Base-by-base conservation (phyloP, 2,113 vertebrate genomes). In the Pomatostomus ruficeps region DNA sequence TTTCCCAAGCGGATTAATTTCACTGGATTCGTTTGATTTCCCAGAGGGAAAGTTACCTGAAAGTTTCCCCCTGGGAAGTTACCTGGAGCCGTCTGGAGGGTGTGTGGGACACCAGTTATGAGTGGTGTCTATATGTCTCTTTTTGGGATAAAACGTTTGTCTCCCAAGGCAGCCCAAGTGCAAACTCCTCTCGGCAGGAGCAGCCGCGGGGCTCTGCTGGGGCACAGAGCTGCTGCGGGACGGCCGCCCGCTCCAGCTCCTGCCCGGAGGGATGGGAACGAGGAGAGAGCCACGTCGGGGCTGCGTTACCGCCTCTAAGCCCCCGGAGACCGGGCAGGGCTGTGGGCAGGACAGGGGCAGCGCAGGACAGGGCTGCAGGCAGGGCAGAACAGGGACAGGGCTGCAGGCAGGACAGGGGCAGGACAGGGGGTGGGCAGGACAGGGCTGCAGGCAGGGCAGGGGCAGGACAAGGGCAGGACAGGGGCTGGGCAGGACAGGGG, bases 231-330 rank as follows among this genome's bases (percentile, higher is more conserved):
- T 6, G 58, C n/a, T n/a, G 48, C 13, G 18, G 49, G 81, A 33
- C 23, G 22, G 33, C 36, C 31, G 24, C 7, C 17, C 1, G 42
- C 29, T 18, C 5, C 54, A 1, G 31, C 66, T 11, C 8, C 46
- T 17, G 43, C 33, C 28, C 4, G 26, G 29, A 2, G 75, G 25
- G 49, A 11, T 4, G 35, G 58, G 35, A 7, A 1, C 0, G 75
- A 6, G 49, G 58, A 10, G 8, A 7, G 21, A 10, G 42, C 21
- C 57, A 1, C 11, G 22, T 23, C 33, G 9, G 7, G 38, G 71
- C 4, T 3, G 42, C 2, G 29, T 1, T 4, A 3, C 13, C 9
- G 65, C 65, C 63, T 4, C 5, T 1, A 2, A 23, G 46, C 16
- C 21, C 36, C 55, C 6, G 10, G 2, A 7, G n/a, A 2, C 42